Conservation (phyloP, 2,888 invertebrate genomes). For the Clusia tigrina region DNA sequence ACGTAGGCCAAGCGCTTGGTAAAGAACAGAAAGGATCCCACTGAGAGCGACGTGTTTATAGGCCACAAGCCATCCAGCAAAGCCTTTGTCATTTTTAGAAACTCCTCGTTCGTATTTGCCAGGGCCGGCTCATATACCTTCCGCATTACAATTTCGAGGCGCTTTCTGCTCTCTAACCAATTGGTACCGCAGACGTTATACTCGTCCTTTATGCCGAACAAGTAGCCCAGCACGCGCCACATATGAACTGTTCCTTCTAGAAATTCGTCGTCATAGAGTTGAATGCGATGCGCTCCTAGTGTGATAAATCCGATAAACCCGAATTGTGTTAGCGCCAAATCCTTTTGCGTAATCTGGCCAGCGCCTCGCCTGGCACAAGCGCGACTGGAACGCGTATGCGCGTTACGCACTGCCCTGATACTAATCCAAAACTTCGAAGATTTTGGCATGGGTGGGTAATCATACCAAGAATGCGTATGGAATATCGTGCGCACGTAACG, state of each 20-base stretch:
- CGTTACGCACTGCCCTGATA: conserved; percentile 71
- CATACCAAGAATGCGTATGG: conserved; percentile 82
- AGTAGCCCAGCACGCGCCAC: conserved; percentile 83
- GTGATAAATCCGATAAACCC: conserved; percentile 83
- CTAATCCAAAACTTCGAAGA: conserved; percentile 74
- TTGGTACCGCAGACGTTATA: conserved; percentile 76
- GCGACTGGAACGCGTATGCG: conserved; percentile 73
- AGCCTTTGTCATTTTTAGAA: conserved; percentile 71
- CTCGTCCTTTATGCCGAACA: conserved; percentile 85
- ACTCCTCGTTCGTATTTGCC: conserved; percentile 67
- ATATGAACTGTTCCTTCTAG: conserved; percentile 81
- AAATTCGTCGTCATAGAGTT: conserved; percentile 71
- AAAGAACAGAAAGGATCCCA: conserved; percentile 69
- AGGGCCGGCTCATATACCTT: conserved; percentile 72
- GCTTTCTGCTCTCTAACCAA: conserved; percentile 69
- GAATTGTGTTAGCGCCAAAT: conserved; percentile 86
- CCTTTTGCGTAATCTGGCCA: conserved; percentile 77
- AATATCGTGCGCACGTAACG: conserved; percentile 82
- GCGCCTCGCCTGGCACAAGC: conserved; percentile 65
- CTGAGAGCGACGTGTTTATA: conserved; percentile 71
- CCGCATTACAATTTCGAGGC: conserved; percentile 67
- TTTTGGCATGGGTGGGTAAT: conserved; percentile 54
- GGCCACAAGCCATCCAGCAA: conserved; percentile 76
- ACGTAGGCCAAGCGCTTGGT: conserved; percentile 69
- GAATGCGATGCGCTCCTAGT: conserved; percentile 71